A percentile compares a stretch with the other conserved stretches of the same genome.
These are phyloP conservation scores for Tachuris rubrigastra DNA, from an alignment of 2,113 vertebrate species.

Conservation along the genomic window DNA sequence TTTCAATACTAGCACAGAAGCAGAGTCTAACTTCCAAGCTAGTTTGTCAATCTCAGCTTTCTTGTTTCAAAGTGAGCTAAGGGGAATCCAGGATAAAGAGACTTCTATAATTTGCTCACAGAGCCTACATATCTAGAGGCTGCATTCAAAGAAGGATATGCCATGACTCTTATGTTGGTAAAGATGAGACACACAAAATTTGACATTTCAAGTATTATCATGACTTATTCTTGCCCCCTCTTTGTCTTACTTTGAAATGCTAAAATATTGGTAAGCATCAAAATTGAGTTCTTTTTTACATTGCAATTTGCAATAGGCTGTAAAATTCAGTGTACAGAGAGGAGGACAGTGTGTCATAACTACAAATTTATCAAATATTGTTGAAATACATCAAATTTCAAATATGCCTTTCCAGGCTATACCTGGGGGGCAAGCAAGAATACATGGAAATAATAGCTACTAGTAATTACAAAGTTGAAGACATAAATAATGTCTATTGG, in stretches of 20 bases:
- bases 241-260: not conserved
- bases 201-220: not conserved
- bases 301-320: not conserved
- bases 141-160: not conserved
- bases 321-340: not conserved
- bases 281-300: not conserved
- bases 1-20: not conserved
- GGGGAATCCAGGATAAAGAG: not conserved
- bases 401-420: not conserved
- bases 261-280: not conserved
- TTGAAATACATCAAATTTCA: not conserved
- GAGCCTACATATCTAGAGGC: not conserved
- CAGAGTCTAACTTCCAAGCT: not conserved
- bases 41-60: not conserved
- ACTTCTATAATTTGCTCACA: not conserved
- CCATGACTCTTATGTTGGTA: not conserved
- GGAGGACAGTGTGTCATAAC: not conserved
- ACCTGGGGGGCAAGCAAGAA: not conserved
- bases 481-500: not conserved
- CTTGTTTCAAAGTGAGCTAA: not conserved
- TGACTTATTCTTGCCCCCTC: fast-evolving
- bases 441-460: not conserved
- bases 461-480: not conserved
- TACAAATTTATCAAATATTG: not conserved
- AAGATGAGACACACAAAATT: not conserved